Percentiles rank a stretch among this genome's conserved stretches.
Evolutionary conservation across 1,140 invertebrate species (phyloP).

Genomic region (Pentalonia nigronervosa): DNA sequence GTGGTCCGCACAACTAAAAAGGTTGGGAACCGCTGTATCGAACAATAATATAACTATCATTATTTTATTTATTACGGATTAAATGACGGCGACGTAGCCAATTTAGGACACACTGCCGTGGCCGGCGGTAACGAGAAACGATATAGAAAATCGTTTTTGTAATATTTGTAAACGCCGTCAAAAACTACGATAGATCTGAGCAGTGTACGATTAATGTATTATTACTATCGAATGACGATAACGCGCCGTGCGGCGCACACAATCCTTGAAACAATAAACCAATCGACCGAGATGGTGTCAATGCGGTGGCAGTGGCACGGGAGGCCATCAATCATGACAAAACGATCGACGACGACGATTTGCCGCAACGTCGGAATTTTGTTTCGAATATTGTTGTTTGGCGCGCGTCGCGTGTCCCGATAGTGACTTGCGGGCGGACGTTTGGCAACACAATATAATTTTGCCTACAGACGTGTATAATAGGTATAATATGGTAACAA

Average conservation of each 20-base stretch:
- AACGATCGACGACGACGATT: background rate
- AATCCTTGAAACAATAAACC: constrained; percentile 1
- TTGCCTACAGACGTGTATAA: background rate
- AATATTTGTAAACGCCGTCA: background rate
- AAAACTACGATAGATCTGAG: too few relatives aligned
- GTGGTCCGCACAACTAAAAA: too few relatives aligned
- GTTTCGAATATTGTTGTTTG: background rate
- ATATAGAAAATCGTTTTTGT: background rate
- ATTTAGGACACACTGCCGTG: background rate
- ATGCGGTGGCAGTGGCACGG: background rate
- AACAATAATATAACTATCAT: background rate
- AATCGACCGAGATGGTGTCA: background rate
- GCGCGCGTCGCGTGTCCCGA: background rate
- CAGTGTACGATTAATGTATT: background rate
- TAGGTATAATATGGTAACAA: background rate
- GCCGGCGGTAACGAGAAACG: background rate
- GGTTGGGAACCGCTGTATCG: too few relatives aligned
- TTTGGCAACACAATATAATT: background rate
- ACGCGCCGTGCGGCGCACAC: background rate
- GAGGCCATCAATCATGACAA: background rate
- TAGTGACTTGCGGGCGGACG: background rate
- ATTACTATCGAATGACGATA: background rate
- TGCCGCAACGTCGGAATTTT: background rate
- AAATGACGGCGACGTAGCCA: background rate
- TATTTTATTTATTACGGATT: background rate